These are phyloP conservation scores for Gari tellinella DNA, from an alignment of 2,888 invertebrate genomes.

Conservation along the genomic window DNA sequence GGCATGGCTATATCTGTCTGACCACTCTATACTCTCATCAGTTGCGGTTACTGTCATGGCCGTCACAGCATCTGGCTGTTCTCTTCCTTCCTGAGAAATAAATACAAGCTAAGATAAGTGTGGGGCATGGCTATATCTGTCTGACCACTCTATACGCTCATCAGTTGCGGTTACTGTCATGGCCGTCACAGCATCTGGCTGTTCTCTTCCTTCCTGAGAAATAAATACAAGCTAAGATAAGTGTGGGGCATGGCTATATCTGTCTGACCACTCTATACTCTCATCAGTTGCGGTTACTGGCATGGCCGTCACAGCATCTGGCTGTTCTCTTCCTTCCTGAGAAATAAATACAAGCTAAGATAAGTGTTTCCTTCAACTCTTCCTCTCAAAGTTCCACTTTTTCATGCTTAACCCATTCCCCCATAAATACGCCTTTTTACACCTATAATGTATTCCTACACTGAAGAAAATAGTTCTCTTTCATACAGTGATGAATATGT, in stretches of 20 bases:
- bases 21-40: constrained; percentile 86
- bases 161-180: constrained; percentile 89
- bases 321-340: constrained; percentile 92
- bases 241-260: constrained; percentile 90
- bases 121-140: constrained; percentile 90
- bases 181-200: constrained; percentile 91
- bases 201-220: constrained; percentile 90
- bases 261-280: constrained; percentile 85
- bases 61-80: constrained; percentile 90
- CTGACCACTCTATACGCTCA: constrained; percentile 85
- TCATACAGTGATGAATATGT: too few relatives aligned
- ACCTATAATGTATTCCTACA: too few relatives aligned
- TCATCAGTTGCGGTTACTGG: constrained; percentile 89
- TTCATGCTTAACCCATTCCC: too few relatives aligned
- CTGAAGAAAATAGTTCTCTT: too few relatives aligned
- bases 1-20: constrained; percentile 89
- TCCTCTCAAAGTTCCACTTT: too few relatives aligned
- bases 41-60: constrained; percentile 89
- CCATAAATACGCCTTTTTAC: too few relatives aligned
- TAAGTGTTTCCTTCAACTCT: too few relatives aligned
- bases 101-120: too few relatives aligned
- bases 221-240: too few relatives aligned
- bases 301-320: constrained; percentile 90
- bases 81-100: constrained; percentile 90
- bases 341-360: too few relatives aligned